These are phyloP conservation scores for Drosophila affinis DNA, from an alignment of 2,888 invertebrate species.

Conservation along the genomic window DNA sequence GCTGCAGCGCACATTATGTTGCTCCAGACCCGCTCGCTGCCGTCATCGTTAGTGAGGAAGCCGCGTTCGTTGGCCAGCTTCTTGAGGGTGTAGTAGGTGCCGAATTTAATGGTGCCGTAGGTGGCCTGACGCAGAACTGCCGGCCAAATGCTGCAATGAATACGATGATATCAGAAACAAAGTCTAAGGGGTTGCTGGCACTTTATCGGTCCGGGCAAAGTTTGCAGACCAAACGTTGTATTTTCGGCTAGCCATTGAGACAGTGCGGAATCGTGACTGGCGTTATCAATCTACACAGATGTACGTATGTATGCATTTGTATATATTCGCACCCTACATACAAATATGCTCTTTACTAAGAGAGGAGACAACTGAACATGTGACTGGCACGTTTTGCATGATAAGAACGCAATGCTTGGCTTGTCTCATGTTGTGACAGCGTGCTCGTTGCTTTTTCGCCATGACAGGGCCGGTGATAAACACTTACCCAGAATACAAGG, in stretches of 20 bases:
- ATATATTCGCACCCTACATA: background rate
- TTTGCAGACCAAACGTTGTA: slow-evolving; percentile 40
- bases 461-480: too few relatives aligned
- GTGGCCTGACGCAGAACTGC: slow-evolving; percentile 96
- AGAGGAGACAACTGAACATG: slow-evolving; percentile 27
- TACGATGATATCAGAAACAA: slow-evolving; percentile 42
- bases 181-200: slow-evolving; percentile 58
- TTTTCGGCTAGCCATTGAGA: slow-evolving; percentile 10
- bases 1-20: slow-evolving; percentile 91
- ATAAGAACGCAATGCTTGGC: slow-evolving; percentile 20
- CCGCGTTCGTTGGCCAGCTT: slow-evolving; percentile 86
- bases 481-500: slow-evolving; percentile 92
- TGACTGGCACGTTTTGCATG: slow-evolving; percentile 42
- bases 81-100: slow-evolving; percentile 96
- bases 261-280: background rate
- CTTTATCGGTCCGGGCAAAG: slow-evolving; percentile 57
- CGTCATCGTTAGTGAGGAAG: slow-evolving; percentile 82
- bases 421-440: slow-evolving; percentile 28
- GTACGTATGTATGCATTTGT: background rate
- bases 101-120: slow-evolving; percentile 98
- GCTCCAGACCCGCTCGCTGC: slow-evolving; percentile 86
- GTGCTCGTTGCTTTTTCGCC: slow-evolving; percentile 41
- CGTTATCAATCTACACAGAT: background rate
- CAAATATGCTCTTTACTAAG: slow-evolving; percentile 19
- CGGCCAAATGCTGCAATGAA: slow-evolving; percentile 90